phyloP scores from a whole-genome alignment of 64 coral and sea anemone species.

The Pocillopora damicornis region DNA sequence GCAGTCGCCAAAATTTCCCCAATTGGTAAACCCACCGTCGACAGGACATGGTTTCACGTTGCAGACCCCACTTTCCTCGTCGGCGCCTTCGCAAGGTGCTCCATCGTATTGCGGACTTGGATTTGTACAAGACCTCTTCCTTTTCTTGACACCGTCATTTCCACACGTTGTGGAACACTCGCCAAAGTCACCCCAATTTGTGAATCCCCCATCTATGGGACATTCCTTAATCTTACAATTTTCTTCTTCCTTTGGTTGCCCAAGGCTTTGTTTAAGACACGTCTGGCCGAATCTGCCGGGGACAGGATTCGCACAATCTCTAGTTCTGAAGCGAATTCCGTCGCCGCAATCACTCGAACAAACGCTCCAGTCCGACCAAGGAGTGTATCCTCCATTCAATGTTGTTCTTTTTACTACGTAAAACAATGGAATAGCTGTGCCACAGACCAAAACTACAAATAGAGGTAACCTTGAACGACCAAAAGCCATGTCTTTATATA shows the following conservation, averaged over 20 bases:
- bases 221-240: conserved; percentile 46
- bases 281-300: conserved; percentile 36
- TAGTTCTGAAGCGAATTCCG: conserved; percentile 18
- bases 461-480: not conserved
- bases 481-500: not conserved
- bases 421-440: conserved; percentile 8
- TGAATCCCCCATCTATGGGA: conserved; percentile 54
- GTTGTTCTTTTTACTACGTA: conserved; percentile 16
- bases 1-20: conserved; percentile 41
- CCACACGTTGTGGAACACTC: conserved; percentile 62
- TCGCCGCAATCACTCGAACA: conserved; percentile 51
- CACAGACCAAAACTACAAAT: conserved; percentile 7
- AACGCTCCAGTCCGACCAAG: conserved; percentile 45
- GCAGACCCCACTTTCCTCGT: conserved; percentile 44
- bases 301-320: conserved; percentile 37
- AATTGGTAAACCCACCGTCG: conserved; percentile 44
- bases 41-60: conserved; percentile 47
- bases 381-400: conserved; percentile 18
- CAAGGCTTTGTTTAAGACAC: conserved; percentile 27
- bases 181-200: conserved; percentile 54
- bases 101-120: conserved; percentile 58
- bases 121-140: conserved; percentile 64
- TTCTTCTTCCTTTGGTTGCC: conserved; percentile 16
- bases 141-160: conserved; percentile 52
- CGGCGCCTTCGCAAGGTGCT: conserved; percentile 33